These are phyloP conservation scores for Prunella himalayana DNA, from an alignment of 2,113 vertebrate genomes.

Conservation along the genomic window DNA sequence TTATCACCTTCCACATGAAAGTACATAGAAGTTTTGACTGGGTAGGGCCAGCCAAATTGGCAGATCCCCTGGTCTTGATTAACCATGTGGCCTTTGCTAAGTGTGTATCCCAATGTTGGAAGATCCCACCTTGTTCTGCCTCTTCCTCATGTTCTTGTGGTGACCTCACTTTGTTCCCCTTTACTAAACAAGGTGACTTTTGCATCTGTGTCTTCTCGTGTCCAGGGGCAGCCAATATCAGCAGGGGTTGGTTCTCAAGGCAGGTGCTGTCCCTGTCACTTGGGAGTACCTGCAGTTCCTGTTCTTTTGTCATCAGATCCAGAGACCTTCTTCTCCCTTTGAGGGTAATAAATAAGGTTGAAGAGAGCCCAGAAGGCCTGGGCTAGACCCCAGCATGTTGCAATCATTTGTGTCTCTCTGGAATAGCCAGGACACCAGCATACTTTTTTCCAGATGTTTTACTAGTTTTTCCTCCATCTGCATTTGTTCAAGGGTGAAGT, in stretches of 20 bases:
- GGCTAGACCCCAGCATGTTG: neutral
- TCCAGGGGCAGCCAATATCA: rapidly evolving
- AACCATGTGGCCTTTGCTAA: neutral
- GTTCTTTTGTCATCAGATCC: neutral
- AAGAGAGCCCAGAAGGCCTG: neutral
- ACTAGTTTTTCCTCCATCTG: neutral
- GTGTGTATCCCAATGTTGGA: neutral
- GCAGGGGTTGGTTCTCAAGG: neutral
- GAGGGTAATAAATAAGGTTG: neutral
- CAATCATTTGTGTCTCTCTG: neutral
- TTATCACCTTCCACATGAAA: neutral
- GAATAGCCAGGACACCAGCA: neutral
- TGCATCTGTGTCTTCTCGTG: neutral
- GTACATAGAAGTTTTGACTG: neutral
- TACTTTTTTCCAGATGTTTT: neutral
- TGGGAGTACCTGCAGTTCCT: neutral
- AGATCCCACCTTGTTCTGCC: neutral
- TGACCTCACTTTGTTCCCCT: neutral
- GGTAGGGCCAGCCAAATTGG: neutral
- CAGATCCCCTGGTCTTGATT: neutral
- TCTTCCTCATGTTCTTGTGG: neutral
- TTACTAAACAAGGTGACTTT: neutral
- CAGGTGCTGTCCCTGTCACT: neutral
- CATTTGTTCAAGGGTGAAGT: neutral
- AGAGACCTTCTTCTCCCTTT: neutral